These are phyloP conservation scores for Leptosomus discolor DNA, from an alignment of 2,113 vertebrate species.

Conservation along the genomic window DNA sequence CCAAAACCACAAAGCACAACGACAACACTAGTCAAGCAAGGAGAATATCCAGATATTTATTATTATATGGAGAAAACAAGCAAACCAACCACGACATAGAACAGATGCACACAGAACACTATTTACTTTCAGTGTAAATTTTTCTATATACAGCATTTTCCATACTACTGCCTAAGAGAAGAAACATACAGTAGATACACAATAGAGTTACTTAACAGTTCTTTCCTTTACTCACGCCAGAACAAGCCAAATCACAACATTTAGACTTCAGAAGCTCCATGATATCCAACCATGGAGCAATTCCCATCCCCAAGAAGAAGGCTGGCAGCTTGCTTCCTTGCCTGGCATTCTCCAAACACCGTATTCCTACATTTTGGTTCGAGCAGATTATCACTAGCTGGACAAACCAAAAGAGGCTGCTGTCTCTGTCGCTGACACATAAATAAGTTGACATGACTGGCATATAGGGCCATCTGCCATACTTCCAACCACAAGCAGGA, in stretches of 20 bases:
- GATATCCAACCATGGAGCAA: background rate
- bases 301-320: accelerated
- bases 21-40: background rate
- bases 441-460: background rate
- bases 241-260: background rate
- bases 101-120: background rate
- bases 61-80: background rate
- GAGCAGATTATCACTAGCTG: background rate
- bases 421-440: background rate
- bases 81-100: background rate
- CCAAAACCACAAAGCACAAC: background rate
- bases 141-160: background rate
- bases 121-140: background rate
- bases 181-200: background rate
- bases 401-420: background rate
- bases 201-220: background rate
- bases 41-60: background rate
- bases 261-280: background rate
- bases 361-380: background rate
- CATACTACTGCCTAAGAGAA: background rate
- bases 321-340: background rate
- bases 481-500: background rate
- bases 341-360: background rate
- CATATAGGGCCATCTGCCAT: background rate
- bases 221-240: background rate